Percentiles rank a stretch among this genome's conserved stretches.
Conservation (phyloP, 2,113 vertebrate genomes). For the Onychorhynchus coronatus region DNA sequence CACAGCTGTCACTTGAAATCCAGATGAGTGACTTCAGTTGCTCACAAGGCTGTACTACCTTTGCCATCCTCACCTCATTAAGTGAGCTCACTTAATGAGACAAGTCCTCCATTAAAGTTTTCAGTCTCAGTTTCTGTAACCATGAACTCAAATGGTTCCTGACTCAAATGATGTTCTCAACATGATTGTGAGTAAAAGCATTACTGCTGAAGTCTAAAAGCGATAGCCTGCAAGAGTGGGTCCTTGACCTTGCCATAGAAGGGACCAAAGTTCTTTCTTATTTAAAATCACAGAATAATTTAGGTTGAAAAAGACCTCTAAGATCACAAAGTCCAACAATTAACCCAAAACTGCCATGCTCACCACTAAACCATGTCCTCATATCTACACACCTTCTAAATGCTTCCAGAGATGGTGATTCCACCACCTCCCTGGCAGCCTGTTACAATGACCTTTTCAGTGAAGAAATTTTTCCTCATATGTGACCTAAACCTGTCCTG, state of each 20-base stretch:
- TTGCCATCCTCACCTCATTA: too few species aligned
- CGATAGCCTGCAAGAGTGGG: neutral
- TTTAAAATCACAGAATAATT: neutral
- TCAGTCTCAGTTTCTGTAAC: neutral
- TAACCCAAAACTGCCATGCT: neutral
- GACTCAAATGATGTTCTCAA: neutral
- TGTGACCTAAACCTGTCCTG: neutral
- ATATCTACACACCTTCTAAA: neutral
- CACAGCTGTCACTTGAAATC: neutral
- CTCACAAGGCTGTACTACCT: neutral
- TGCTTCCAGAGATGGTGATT: neutral
- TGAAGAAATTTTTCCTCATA: neutral
- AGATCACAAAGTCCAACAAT: neutral
- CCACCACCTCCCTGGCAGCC: neutral
- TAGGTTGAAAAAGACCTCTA: neutral
- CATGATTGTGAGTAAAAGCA: neutral
- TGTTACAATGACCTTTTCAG: neutral
- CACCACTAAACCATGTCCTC: neutral
- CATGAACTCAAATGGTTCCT: neutral
- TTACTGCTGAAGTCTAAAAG: neutral
- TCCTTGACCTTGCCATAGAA: neutral
- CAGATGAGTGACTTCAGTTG: neutral
- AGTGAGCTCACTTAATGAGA: neutral
- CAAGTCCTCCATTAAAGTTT: neutral
- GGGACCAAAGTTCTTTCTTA: neutral